Conservation (phyloP, 1,140 invertebrate species). For the Drosophila quadrilineata region DNA sequence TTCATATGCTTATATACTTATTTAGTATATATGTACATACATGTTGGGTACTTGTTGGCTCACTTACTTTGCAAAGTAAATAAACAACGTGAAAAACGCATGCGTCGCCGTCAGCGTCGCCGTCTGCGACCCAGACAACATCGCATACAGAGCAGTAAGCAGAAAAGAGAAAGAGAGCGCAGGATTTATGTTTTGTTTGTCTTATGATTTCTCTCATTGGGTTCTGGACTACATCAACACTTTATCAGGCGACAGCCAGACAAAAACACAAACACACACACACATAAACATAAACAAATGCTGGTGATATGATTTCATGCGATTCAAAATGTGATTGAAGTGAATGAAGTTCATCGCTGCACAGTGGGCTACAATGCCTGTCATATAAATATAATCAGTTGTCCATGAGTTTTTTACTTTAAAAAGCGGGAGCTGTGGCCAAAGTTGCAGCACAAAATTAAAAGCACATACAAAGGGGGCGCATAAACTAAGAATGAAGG, state of each 20-base stretch:
- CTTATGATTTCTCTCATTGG: constrained; percentile 26
- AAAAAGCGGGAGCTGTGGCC: constrained; percentile 37
- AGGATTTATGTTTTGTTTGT: constrained; percentile 37
- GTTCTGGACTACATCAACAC: constrained; percentile 15
- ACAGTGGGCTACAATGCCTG: not conserved
- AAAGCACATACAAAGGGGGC: not conserved
- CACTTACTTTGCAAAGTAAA: constrained; percentile 50
- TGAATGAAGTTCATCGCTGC: not conserved
- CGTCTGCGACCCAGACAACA: constrained; percentile 57
- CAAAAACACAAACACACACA: not conserved
- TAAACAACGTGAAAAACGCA: constrained; percentile 56
- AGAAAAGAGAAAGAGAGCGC: not conserved
- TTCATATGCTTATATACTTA: constrained; percentile 43
- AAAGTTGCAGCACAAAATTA: constrained; percentile 36
- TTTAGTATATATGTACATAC: not conserved
- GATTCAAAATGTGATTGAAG: constrained; percentile 14
- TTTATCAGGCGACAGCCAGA: constrained; percentile 24
- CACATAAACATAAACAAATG: not conserved
- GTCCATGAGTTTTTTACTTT: constrained; percentile 14
- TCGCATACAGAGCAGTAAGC: constrained; percentile 7
- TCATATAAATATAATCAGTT: constrained; percentile 26
- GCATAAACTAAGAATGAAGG: not conserved
- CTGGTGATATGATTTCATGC: constrained; percentile 23
- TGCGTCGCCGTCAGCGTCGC: constrained; percentile 59
- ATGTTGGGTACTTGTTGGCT: constrained; percentile 60